Base-by-base conservation (phyloP, 1,140 invertebrate genomes). In the Papilio polyxenes region DNA sequence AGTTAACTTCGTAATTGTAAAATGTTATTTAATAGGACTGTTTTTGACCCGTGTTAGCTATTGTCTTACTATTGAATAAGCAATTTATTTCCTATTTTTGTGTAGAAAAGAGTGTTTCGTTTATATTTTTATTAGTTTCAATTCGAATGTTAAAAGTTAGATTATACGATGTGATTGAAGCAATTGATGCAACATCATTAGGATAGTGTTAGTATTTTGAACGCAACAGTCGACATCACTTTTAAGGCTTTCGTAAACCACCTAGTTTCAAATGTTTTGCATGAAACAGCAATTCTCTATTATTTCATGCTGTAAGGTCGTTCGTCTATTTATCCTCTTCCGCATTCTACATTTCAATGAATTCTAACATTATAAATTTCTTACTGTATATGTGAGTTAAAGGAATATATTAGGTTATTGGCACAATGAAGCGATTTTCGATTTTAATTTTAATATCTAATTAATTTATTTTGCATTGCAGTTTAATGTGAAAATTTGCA, bases 191-290 rank as follows among this genome's bases (percentile, higher is more conserved):
- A 62, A 62, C n/a, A 62, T 62, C 20, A 62, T 62, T 62, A 62
- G 59, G 20, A 77, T 53, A 77, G 17, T 77, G 23, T 51, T 51
- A 31, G n/a, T 20, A 48, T 53, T 76, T 76, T 51, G 49, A 48
- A 76, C 53, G 20, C 44, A 51, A 77, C 44, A 6, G 23, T 48
- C 74, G 74, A 48, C 23, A 10, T n/a, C 44, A 75, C 74, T 20
- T n/a, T 49, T 51, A 23, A 51, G 17, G 75, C 75, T 75, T 48
- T 23, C 62, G 62, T 65, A 65, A 65, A 65, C 23, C 23, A 65
- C 62, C 62, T 20, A 65, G 62, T 65, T 65, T 20, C 62, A 65
- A 31, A 65, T 75, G 44, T 75, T 75, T 75, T 75, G 75, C 48
- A 49, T 75, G 75, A 48, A 75, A 51, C 48, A 48, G 40, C 44